These are phyloP conservation scores for Chondrilla cf. caribensis DNA, from an alignment of 37 sponge, comb jelly and placozoan species.

Conservation along the genomic window DNA sequence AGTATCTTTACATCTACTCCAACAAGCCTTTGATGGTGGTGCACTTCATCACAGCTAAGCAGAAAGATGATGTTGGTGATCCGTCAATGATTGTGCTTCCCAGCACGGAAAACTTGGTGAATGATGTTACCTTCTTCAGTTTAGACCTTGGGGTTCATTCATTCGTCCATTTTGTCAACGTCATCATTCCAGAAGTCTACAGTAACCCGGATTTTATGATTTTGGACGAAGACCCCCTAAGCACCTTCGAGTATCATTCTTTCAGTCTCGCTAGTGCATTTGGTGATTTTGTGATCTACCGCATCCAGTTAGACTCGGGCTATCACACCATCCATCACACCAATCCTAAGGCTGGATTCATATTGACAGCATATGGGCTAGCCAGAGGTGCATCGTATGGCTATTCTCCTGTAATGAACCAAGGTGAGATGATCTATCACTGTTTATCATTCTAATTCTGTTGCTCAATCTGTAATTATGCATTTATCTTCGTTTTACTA, in stretches of 20 bases:
- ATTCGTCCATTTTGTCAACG: background rate
- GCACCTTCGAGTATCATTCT: background rate
- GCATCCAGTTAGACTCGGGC: background rate
- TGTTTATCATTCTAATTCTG: background rate
- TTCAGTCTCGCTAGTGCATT: background rate
- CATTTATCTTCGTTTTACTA: background rate
- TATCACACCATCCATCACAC: background rate
- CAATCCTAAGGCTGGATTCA: background rate
- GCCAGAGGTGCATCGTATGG: background rate
- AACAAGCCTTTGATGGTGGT: conserved; percentile 1
- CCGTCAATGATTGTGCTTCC: background rate
- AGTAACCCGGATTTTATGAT: background rate
- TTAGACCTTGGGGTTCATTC: background rate
- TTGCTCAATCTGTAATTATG: background rate
- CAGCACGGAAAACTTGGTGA: background rate
- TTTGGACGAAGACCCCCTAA: background rate
- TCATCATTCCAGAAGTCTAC: background rate
- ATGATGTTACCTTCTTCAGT: background rate
- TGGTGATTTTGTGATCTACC: background rate
- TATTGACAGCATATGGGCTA: background rate
- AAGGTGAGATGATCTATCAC: background rate
- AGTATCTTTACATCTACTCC: background rate
- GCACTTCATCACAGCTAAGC: background rate
- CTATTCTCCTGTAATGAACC: conserved; percentile 3
- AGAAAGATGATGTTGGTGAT: background rate